phyloP scores from a whole-genome alignment of 2,113 vertebrate genomes.

The Saguinus midas region DNA sequence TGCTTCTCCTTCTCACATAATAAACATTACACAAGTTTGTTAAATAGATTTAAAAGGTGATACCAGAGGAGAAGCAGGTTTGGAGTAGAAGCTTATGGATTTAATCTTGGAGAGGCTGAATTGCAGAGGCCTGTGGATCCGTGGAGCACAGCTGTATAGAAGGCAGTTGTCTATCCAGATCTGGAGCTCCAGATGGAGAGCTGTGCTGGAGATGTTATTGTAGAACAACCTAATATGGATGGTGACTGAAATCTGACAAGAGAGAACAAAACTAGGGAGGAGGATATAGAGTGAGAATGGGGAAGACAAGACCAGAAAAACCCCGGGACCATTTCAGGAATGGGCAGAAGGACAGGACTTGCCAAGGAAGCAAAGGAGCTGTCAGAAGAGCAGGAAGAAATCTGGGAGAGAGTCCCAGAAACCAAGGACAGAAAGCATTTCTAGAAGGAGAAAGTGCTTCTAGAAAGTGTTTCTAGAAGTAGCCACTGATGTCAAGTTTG shows the following conservation, averaged over 20 bases:
- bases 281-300: not conserved
- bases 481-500: not conserved
- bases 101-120: not conserved
- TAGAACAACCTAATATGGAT: not conserved
- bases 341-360: not conserved
- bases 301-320: not conserved
- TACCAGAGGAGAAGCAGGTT: not conserved
- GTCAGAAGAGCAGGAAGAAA: not conserved
- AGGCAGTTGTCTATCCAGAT: not conserved
- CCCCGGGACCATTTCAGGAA: not conserved
- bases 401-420: not conserved
- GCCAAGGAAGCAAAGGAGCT: not conserved
- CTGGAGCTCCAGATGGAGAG: not conserved
- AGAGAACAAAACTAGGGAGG: not conserved
- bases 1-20: not conserved
- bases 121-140: not conserved
- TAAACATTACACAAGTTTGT: not conserved
- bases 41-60: conserved; percentile 16
- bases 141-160: not conserved
- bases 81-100: not conserved
- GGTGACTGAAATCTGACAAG: not conserved
- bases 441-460: not conserved
- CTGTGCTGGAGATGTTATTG: not conserved
- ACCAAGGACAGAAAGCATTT: not conserved
- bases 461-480: not conserved